These are phyloP conservation scores for Silvanus unidentatus DNA, from an alignment of 2,888 invertebrate species.

Conservation along the genomic window DNA sequence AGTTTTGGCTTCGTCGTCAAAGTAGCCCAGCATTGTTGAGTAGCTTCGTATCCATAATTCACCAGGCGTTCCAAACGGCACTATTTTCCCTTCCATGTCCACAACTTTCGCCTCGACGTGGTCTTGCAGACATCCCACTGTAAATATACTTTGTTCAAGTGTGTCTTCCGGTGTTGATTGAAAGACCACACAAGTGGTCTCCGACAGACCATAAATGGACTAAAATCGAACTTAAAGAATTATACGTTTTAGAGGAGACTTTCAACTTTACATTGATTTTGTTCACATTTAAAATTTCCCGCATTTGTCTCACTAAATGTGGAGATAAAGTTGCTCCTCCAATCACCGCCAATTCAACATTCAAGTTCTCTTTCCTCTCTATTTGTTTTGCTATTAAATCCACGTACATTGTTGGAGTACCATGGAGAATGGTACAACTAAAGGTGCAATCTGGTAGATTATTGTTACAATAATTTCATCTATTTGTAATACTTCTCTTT, in stretches of 20 bases:
- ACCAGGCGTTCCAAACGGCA: slow-evolving; percentile 66
- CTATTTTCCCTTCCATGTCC: slow-evolving; percentile 56
- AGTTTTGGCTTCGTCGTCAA: slow-evolving; percentile 72
- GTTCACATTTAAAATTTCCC: slow-evolving; percentile 45
- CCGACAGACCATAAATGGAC: slow-evolving; percentile 58
- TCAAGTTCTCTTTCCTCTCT: slow-evolving; percentile 46
- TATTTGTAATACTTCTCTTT: slow-evolving; percentile 54
- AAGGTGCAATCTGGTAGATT: too few species aligned
- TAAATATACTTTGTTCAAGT: slow-evolving; percentile 43
- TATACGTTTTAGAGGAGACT: not conserved
- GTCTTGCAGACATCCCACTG: slow-evolving; percentile 56
- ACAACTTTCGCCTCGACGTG: slow-evolving; percentile 61
- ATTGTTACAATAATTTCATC: too few species aligned
- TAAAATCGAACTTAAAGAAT: slow-evolving; percentile 30
- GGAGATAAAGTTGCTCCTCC: slow-evolving; percentile 71
- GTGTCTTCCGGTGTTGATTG: slow-evolving; percentile 49
- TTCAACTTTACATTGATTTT: slow-evolving; percentile 47
- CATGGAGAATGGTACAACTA: slow-evolving; percentile 67
- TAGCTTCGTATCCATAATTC: slow-evolving; percentile 74
- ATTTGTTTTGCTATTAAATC: slow-evolving; percentile 59
- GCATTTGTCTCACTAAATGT: slow-evolving; percentile 52
- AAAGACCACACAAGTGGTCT: slow-evolving; percentile 52
- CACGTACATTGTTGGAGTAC: slow-evolving; percentile 84
- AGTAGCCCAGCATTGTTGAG: slow-evolving; percentile 74
- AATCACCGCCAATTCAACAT: slow-evolving; percentile 54